Percentiles rank a stretch among this genome's conserved stretches.
Evolutionary conservation across 2,888 invertebrate species (phyloP).

Genomic region (Coleophora flavipennella): DNA sequence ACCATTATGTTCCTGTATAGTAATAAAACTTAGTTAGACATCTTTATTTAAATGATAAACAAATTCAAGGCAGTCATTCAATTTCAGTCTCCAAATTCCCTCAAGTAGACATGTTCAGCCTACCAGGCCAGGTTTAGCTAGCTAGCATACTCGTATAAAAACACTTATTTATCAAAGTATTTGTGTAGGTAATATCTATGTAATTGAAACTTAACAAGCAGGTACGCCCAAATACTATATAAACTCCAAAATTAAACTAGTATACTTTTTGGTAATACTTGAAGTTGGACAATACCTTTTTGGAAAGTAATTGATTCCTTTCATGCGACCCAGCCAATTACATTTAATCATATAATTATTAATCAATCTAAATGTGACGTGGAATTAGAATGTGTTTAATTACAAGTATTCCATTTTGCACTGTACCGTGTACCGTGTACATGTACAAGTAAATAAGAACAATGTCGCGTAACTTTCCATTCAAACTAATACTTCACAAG

Average conservation of each 20-base stretch:
- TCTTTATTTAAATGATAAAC: slow-evolving; percentile 18
- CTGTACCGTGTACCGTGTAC: too few relatives aligned
- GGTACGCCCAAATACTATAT: too few relatives aligned
- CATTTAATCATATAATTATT: too few relatives aligned
- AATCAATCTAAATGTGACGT: too few relatives aligned
- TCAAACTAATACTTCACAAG: not conserved
- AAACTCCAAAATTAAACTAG: too few relatives aligned
- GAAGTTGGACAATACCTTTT: too few relatives aligned
- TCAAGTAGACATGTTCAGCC: too few relatives aligned
- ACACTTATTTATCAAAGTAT: slow-evolving; percentile 2
- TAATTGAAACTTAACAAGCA: not conserved
- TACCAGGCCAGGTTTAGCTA: not conserved
- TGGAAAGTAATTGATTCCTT: too few relatives aligned
- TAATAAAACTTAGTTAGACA: slow-evolving; percentile 9
- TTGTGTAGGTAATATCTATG: slow-evolving; percentile 7
- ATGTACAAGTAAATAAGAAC: slow-evolving; percentile 2
- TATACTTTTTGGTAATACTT: too few relatives aligned
- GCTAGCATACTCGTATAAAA: slow-evolving; percentile 1
- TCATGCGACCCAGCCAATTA: too few relatives aligned
- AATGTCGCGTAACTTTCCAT: not conserved
- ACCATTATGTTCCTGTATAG: slow-evolving; percentile 27
- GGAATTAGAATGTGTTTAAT: not conserved
- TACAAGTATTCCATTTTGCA: slow-evolving; percentile 3
- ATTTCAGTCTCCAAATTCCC: too few relatives aligned
- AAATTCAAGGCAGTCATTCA: slow-evolving; percentile 3